phyloP scores from a whole-genome alignment of 2,797 vertebrate genomes.

The Hippopotamyrus pictus region DNA sequence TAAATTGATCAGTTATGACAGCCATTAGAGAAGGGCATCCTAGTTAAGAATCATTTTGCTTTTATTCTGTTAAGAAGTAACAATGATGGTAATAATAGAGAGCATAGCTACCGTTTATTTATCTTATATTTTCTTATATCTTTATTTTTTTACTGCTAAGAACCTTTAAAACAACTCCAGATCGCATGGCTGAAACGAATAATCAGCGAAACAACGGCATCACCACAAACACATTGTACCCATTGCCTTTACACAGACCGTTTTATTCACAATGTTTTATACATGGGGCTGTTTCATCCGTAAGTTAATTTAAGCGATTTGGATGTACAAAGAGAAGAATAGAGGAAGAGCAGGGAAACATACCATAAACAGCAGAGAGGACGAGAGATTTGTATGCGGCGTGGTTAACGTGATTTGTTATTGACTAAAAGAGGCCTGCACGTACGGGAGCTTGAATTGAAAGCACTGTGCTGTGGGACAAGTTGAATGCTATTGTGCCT shows the following conservation, averaged over 20 bases:
- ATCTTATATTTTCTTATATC: neutral
- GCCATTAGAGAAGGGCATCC: neutral
- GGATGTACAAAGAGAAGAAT: neutral
- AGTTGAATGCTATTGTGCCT: neutral
- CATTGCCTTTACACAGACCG: neutral
- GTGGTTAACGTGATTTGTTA: neutral
- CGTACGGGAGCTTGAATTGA: neutral
- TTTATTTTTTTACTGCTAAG: neutral
- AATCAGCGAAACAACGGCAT: neutral
- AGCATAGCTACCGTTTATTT: neutral
- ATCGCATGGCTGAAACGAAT: neutral
- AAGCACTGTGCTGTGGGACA: neutral
- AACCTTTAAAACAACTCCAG: neutral
- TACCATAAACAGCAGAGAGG: neutral
- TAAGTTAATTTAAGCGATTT: neutral
- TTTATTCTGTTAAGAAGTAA: neutral
- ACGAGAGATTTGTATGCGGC: neutral
- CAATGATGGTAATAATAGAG: neutral
- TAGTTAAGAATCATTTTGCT: neutral
- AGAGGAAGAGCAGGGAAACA: neutral
- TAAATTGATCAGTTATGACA: neutral
- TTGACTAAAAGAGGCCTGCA: neutral
- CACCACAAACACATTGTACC: neutral
- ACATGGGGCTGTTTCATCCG: neutral
- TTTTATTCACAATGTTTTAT: neutral